Evolutionary conservation across 2,888 invertebrate genomes (phyloP).

Genomic region (Acanthosoma haemorrhoidale): DNA sequence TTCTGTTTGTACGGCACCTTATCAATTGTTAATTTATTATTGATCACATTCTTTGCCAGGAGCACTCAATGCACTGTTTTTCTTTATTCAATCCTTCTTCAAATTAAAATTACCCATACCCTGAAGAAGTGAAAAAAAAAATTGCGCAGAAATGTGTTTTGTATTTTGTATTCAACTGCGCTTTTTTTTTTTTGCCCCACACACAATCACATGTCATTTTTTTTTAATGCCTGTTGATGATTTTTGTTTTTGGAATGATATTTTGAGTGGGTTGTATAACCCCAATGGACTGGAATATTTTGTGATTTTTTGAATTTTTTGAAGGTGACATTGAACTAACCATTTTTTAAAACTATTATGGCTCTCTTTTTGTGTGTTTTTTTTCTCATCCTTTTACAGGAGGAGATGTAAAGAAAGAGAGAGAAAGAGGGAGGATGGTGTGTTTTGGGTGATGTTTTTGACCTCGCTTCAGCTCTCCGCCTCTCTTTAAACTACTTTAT

Average conservation of each 20-base stretch:
- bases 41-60: constrained; percentile 33
- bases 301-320: constrained; percentile 21
- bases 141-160: constrained; percentile 26
- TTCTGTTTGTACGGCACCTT: constrained; percentile 30
- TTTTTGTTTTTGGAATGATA: constrained; percentile 42
- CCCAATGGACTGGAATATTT: constrained; percentile 18
- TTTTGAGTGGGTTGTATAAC: constrained; percentile 47
- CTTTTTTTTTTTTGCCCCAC: constrained; percentile 30
- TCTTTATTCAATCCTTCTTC: constrained; percentile 29
- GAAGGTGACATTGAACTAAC: constrained; percentile 8
- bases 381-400: constrained; percentile 31
- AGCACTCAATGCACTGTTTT: constrained; percentile 45
- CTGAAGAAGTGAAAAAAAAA: constrained; percentile 27
- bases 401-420: constrained; percentile 36
- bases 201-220: constrained; percentile 19
- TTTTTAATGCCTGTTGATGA: constrained; percentile 18
- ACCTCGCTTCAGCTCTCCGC: constrained; percentile 32
- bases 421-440: constrained; percentile 32
- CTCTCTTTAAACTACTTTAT: constrained; percentile 38
- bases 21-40: constrained; percentile 26
- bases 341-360: constrained; percentile 33
- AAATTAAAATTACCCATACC: constrained; percentile 24
- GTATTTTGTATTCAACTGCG: constrained; percentile 20
- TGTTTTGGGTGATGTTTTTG: constrained; percentile 33
- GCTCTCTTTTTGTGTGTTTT: constrained; percentile 32